Evolutionary conservation across 2,113 vertebrate species (phyloP), one percentile per base, ranked within the genome.

Genomic region (Otus sunia): DNA sequence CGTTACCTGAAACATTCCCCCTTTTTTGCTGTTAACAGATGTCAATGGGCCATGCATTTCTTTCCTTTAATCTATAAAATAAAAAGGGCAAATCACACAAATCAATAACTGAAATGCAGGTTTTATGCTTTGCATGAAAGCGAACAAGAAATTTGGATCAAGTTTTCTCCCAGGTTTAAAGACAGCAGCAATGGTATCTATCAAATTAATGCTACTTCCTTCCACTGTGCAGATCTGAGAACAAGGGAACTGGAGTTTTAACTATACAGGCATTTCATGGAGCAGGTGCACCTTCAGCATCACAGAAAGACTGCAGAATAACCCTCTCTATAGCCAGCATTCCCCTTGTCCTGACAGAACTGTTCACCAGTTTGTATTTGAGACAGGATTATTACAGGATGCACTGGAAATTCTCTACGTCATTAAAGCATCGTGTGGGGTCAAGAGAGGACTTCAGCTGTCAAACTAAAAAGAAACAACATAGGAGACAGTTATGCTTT

Each of bases 381-480:
- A 77, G 50, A 73, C 71, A 62, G 96, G 50, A 83, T 95, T 91
- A 68, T 60, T 79, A 53, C 58, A 74, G 64, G 75, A 85, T 68
- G 43, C 43, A 23, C 56, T 71, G 66, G 58, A 84, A 69, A 71
- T 60, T 92, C 79, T 95, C 80, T 62, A 9, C 71, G 69, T 83
- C 30, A 59, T 77, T 26, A 64, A 71, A 88, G 53, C 43, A 74
- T 71, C 10, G 3, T 36, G 43, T 45, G 81, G 86, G 83, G 93
- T 79, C 94, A 95, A 77, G 39, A 47, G 77, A 86, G 78, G 75
- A 92, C 94, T 86, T 92, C 86, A 88, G 43, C 83, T 78, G 73
- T 58, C 90, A 90, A 55, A 36, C 30, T 47, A 17, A 17, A 68
- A 74, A 64, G 58, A 84, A 68, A n/a, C 49, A 81, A 71, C 45